Evolutionary conservation across 1,140 invertebrate genomes (phyloP).

Genomic region (Pomacea maculata): DNA sequence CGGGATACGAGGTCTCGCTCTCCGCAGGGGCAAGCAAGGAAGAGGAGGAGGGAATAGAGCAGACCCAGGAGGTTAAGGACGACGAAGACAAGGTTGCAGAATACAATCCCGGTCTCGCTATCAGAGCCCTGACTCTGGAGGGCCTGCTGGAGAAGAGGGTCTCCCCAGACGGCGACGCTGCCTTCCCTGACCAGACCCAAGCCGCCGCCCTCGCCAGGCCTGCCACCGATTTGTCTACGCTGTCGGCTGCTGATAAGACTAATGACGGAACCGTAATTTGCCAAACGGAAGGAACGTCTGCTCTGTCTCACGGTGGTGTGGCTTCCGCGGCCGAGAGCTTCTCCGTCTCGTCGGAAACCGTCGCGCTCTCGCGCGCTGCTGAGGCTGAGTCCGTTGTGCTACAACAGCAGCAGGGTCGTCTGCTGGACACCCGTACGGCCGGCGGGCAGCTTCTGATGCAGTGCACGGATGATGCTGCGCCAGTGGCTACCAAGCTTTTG

Average conservation of each 20-base stretch:
- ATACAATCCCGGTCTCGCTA: constrained; percentile 26
- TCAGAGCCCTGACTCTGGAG: constrained; percentile 21
- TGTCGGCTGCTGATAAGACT: too few species aligned
- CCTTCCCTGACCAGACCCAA: too few species aligned
- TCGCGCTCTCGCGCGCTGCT: too few species aligned
- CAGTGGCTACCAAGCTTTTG: background rate
- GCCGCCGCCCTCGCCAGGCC: background rate
- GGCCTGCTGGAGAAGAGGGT: constrained; percentile 23
- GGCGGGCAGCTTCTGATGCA: constrained; percentile 13
- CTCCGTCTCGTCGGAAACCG: too few species aligned
- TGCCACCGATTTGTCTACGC: too few species aligned
- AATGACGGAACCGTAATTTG: too few species aligned
- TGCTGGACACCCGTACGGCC: background rate
- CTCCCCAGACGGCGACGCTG: constrained; percentile 3
- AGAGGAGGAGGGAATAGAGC: background rate
- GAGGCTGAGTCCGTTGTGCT: too few species aligned
- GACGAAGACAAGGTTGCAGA: constrained; percentile 17
- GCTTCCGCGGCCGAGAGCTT: too few species aligned
- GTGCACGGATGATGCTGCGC: constrained; percentile 3
- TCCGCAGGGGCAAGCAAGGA: background rate
- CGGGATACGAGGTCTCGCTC: background rate
- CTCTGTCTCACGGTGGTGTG: too few species aligned
- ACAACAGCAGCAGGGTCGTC: too few species aligned
- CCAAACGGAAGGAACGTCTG: too few species aligned
- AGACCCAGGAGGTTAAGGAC: background rate